phyloP scores from a whole-genome alignment of 2,113 vertebrate species.

The Ptyas mucosa region DNA sequence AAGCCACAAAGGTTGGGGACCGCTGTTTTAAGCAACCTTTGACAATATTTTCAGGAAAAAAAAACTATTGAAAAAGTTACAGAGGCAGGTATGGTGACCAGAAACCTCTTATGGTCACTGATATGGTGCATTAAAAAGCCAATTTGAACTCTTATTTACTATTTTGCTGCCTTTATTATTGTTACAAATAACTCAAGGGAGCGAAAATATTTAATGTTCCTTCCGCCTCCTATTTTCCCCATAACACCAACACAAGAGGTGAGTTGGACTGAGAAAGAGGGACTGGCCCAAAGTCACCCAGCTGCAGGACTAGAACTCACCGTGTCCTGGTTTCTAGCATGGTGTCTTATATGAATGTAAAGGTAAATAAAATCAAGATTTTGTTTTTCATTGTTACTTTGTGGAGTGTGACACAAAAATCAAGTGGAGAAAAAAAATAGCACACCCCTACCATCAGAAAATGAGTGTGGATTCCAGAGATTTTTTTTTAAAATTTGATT shows the following conservation, averaged over 20 bases:
- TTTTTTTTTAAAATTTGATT: too few relatives aligned
- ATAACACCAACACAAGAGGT: too few relatives aligned
- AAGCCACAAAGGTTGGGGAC: too few relatives aligned
- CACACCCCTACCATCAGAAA: too few relatives aligned
- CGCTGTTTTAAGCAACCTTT: background rate
- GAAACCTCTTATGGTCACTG: background rate
- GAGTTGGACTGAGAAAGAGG: too few relatives aligned
- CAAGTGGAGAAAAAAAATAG: background rate
- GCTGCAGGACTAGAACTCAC: too few relatives aligned
- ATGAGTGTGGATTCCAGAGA: background rate
- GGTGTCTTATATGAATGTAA: background rate
- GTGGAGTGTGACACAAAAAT: background rate
- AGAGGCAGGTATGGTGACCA: background rate
- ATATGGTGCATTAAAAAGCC: background rate
- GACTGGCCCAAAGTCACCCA: too few relatives aligned
- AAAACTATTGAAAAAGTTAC: background rate
- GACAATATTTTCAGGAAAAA: background rate
- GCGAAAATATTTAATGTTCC: background rate
- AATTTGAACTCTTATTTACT: background rate
- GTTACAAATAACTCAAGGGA: background rate
- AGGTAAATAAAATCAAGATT: background rate
- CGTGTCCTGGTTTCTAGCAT: too few relatives aligned
- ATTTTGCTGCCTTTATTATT: background rate
- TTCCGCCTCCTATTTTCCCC: background rate
- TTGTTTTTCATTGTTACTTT: background rate